phyloP scores from a whole-genome alignment of 2,797 vertebrate species.

The Ispidina picta region DNA sequence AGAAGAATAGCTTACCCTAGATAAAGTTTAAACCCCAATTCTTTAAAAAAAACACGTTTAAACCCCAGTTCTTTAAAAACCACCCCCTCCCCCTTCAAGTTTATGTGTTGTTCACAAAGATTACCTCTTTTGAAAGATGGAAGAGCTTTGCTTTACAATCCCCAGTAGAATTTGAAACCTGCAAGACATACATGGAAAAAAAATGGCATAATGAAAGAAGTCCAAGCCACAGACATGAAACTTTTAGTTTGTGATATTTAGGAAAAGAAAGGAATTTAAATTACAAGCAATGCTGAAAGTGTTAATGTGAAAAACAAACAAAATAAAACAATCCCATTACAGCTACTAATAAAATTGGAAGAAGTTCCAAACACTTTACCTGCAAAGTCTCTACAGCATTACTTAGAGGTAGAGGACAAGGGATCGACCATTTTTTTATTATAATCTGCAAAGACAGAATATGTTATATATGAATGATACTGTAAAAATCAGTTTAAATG shows the following conservation, averaged over 20 bases:
- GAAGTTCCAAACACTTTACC: conserved; percentile 69
- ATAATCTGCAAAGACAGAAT: conserved; percentile 81
- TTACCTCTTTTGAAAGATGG: conserved; percentile 91
- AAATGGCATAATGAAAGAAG: not conserved
- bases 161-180: conserved; percentile 88
- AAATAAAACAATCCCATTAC: not conserved
- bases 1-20: conserved; percentile 5
- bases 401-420: conserved; percentile 88
- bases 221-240: conserved; percentile 57
- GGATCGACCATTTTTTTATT: conserved; percentile 92
- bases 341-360: conserved; percentile 11
- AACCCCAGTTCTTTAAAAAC: not conserved
- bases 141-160: conserved; percentile 90
- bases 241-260: not conserved
- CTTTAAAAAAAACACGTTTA: not conserved
- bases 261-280: conserved; percentile 47
- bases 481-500: not conserved
- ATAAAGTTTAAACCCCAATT: conserved; percentile 9
- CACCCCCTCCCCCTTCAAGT: not conserved
- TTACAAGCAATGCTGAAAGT: not conserved
- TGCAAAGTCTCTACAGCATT: conserved; percentile 62
- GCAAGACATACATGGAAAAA: conserved; percentile 48
- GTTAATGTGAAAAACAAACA: not conserved
- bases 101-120: conserved; percentile 63
- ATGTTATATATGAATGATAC: not conserved